phyloP scores from a whole-genome alignment of 2,113 vertebrate genomes.

The Pterophyllum scalare region DNA sequence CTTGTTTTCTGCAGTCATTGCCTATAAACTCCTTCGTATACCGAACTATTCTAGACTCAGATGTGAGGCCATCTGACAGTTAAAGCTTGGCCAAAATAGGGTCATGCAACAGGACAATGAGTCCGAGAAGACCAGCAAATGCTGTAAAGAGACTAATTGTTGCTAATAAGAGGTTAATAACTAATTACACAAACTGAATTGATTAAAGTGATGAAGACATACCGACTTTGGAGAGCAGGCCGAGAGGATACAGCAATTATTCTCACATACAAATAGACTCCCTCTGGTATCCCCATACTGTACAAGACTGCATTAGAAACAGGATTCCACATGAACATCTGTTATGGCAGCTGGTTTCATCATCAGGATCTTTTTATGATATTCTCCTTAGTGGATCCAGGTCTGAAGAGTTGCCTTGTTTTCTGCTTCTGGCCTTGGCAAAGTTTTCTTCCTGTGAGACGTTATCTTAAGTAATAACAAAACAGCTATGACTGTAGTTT shows the following conservation, averaged over 20 bases:
- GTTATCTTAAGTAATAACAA: conserved; percentile 25
- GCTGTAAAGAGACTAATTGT: conserved; percentile 16
- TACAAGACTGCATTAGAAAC: conserved; percentile 50
- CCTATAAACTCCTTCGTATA: neutral
- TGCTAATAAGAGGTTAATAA: conserved; percentile 22
- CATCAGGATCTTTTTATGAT: conserved; percentile 61
- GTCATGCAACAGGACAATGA: neutral
- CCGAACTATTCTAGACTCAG: neutral
- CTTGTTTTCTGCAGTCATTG: neutral
- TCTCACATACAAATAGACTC: conserved; percentile 48
- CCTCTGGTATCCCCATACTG: conserved; percentile 45
- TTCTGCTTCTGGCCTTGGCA: conserved; percentile 43
- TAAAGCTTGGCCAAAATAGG: neutral
- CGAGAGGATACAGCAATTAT: conserved; percentile 58
- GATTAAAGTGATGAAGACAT: conserved; percentile 47
- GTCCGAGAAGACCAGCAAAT: no score
- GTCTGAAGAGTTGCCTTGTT: conserved; percentile 55
- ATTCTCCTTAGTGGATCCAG: conserved; percentile 47
- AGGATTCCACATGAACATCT: conserved; percentile 70
- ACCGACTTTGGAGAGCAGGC: conserved; percentile 29
- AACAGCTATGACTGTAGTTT: neutral
- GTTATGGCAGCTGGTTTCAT: conserved; percentile 73
- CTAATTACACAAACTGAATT: conserved; percentile 35
- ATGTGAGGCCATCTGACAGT: neutral
- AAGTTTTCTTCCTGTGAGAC: conserved; percentile 35